Conservation (phyloP, 1,140 invertebrate genomes). For the Ceratina calcarata region DNA sequence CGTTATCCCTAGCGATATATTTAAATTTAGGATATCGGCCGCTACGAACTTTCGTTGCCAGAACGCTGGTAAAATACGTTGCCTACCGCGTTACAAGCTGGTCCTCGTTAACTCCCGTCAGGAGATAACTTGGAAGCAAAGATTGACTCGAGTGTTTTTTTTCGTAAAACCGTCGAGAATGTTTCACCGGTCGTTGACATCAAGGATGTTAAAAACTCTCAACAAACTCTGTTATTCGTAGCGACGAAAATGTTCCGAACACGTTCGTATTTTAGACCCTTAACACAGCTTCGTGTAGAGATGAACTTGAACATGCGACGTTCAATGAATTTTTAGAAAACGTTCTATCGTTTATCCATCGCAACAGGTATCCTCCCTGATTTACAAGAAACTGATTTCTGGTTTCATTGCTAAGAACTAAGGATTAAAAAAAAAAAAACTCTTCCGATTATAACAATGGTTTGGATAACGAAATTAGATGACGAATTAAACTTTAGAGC, state of each 20-base stretch:
- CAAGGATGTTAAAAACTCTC: neutral
- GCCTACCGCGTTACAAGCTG: no score
- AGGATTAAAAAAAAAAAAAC: no score
- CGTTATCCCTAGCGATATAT: conserved; percentile 23
- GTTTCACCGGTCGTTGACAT: conserved; percentile 1
- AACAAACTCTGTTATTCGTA: neutral
- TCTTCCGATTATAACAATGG: no score
- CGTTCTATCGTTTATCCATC: no score
- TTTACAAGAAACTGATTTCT: no score
- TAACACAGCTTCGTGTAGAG: no score
- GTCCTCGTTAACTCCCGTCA: neutral
- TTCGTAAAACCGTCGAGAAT: neutral
- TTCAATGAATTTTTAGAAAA: neutral
- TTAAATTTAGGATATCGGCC: neutral
- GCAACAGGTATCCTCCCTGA: no score
- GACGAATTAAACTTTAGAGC: no score
- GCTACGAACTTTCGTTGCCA: neutral
- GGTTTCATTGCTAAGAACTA: no score
- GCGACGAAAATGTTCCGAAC: neutral
- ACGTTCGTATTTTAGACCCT: no score
- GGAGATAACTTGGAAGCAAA: neutral
- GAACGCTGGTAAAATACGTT: neutral
- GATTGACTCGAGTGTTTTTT: neutral
- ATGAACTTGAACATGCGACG: no score
- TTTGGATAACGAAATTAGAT: no score